Evolutionary conservation across 2,888 invertebrate species (phyloP), one percentile per base, ranked within the genome.

Genomic region (Trichogramma evanescens): DNA sequence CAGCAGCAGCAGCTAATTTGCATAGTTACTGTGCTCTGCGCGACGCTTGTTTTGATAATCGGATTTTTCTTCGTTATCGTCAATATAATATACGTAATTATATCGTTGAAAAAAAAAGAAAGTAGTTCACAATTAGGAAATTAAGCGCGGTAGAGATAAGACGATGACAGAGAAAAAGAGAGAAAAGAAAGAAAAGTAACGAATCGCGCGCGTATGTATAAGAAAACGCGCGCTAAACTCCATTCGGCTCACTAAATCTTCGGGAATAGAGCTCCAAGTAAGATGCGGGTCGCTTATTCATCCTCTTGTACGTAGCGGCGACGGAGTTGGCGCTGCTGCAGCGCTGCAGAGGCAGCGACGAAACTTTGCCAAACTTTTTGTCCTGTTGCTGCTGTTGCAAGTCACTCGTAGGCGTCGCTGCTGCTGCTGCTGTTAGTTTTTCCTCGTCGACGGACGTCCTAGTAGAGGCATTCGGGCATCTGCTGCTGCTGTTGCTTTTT

Each of bases 181-280:
- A 48, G 10, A 48, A 48, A 13, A 13, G 26, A 48, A 10, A 3
- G 26, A n/a, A 6, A 48, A 48, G 10, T 48, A 48, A 48, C 10
- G n/a, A 48, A 48, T 13, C 10, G 10, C 10, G n/a, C 10, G 6
- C 6, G 26, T 13, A 13, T 48, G 10, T 48, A 6, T 6, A 9
- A 44, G 9, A 9, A 44, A 9, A 9, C 7, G 26, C 10, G 10
- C 9, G 6, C 5, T 9, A 10, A 10, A 46, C 5, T 8, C 9
- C 49, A 10, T 26, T 3, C 60, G 60, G 56, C 68, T 66, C 59
- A 69, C 69, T 62, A 63, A 63, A 64, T 69, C 65, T 70, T 39
- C 66, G 69, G 39, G 63, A 68, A 66, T 74, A 68, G 58, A 69
- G 67, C 57, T 73, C 69, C 67, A 70, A 66, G 61, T 74, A 73